Evolutionary conservation across 2,888 invertebrate genomes (phyloP), one percentile per base, ranked within the genome.

Genomic region (Branchipolynoe longqiensis): DNA sequence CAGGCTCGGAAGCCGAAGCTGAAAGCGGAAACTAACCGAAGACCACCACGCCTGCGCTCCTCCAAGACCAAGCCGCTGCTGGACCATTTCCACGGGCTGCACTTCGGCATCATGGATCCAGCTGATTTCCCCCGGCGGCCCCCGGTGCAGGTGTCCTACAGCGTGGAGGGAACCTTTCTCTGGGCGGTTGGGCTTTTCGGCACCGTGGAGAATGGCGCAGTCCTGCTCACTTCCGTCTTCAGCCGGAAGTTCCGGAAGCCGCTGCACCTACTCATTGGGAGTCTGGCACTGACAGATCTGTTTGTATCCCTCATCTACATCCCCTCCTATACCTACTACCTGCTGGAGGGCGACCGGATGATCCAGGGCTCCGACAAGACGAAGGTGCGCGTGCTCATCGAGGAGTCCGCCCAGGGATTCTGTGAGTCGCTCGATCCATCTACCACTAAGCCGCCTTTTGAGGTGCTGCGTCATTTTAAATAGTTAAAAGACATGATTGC

Each of bases 151-250:
- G 41, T 56, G 12, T 31, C 85, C 14, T 38, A 84, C 40, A 87
- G 88, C 58, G 73, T 85, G 4, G 88, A 88, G 59, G 88, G 88
- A 0, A 87, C 88, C 4, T 86, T 85, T 58, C 85, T 88, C 33
- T 88, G 88, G 88, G 87, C 88, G 1, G 87, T 87, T 3, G 88
- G 86, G 2, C 56, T 88, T 12, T 73, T 88, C 25, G 88, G 88
- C n/a, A 83, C 86, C 3, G 83, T 85, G 25, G 86, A 64, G n/a
- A 88, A 88, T 59, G 82, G 84, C 14, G 86, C 87, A 25, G 69
- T 88, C 14, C 64, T 88, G 12, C 84, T 85, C 18, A 88, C 88
- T 12, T 58, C 73, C 22, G 28, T 86, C 3, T 82, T 28, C 40
- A 87, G 86, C 3, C 82, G 54, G 38, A 84, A 83, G 22, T 58